Base-by-base conservation (phyloP, 2,888 invertebrate species). In the Trissonchulus latispiculum region DNA sequence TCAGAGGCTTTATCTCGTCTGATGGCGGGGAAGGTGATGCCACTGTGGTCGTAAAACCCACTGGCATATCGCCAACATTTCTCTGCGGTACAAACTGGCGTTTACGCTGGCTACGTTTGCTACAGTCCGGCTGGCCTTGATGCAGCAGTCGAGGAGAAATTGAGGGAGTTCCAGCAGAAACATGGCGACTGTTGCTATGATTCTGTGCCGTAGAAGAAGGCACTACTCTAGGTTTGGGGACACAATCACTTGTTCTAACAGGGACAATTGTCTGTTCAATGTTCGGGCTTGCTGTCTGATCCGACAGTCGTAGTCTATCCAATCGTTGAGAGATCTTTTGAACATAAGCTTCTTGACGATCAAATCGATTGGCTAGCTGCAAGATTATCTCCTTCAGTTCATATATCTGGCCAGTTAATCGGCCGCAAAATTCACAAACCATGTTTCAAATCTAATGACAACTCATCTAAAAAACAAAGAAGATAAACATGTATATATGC, bases 391-490 rank as follows among this genome's bases (percentile, higher is more conserved):
- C 69, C n/a, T 68, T 68, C 36, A 68, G 36, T 68, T 68, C 69
- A 8, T n/a, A 28, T 35, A 68, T 36, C 36, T 68, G 69, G 69
- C 33, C 33, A 15, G 69, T 35, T 3, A 68, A n/a, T 15, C 36
- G 69, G n/a, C 35, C 69, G n/a, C 69, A 68, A 23, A 33, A 68
- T 23, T 68, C 69, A 68, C 69, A 68, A 31, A 68, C 69, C 69
- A 68, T 68, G n/a, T n/a, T n/a, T n/a, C n/a, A n/a, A n/a, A n/a
- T n/a, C n/a, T n/a, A n/a, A n/a, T n/a, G n/a, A n/a, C n/a, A n/a
- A n/a, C n/a, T n/a, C n/a, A n/a, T n/a, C n/a, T n/a, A n/a, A n/a
- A n/a, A n/a, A n/a, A n/a, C n/a, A n/a, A n/a, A n/a, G n/a, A n/a
- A n/a, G n/a, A n/a, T n/a, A n/a, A n/a, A n/a, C n/a, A n/a, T n/a